These are phyloP conservation scores for Melanaphis sacchari DNA, from an alignment of 1,140 invertebrate species.

Conservation along the genomic window DNA sequence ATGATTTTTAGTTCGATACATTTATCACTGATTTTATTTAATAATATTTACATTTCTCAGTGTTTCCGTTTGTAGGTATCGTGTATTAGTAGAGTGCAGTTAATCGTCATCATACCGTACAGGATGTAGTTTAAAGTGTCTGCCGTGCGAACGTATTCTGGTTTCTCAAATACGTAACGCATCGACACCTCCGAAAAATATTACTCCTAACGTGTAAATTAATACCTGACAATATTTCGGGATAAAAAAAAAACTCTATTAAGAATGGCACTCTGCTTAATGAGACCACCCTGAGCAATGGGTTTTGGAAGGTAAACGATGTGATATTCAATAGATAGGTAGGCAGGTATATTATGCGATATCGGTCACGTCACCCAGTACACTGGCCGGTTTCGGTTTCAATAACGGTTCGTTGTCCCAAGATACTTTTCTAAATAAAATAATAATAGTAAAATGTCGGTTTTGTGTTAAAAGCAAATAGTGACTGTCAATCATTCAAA, in stretches of 20 bases:
- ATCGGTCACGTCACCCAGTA: not conserved
- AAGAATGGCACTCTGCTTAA: not conserved
- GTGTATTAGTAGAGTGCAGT: not conserved
- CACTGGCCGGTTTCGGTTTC: not conserved
- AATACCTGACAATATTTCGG: not conserved
- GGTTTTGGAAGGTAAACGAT: not conserved
- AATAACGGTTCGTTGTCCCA: not conserved
- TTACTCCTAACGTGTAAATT: not conserved
- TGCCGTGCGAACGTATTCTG: too few relatives aligned
- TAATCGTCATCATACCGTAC: not conserved
- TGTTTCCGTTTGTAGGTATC: not conserved
- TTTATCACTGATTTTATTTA: not conserved
- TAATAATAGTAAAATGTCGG: not conserved
- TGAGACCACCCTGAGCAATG: not conserved
- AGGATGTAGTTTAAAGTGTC: too few relatives aligned
- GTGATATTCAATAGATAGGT: not conserved
- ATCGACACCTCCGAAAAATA: not conserved
- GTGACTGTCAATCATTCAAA: not conserved
- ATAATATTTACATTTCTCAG: not conserved
- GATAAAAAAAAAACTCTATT: not conserved
- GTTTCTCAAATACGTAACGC: too few relatives aligned
- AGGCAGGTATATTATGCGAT: not conserved
- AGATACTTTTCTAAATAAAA: not conserved
- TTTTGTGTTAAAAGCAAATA: not conserved
- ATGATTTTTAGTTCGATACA: not conserved